phyloP scores from a whole-genome alignment of 2,888 invertebrate species.

The Vandiemenella viatica region DNA sequence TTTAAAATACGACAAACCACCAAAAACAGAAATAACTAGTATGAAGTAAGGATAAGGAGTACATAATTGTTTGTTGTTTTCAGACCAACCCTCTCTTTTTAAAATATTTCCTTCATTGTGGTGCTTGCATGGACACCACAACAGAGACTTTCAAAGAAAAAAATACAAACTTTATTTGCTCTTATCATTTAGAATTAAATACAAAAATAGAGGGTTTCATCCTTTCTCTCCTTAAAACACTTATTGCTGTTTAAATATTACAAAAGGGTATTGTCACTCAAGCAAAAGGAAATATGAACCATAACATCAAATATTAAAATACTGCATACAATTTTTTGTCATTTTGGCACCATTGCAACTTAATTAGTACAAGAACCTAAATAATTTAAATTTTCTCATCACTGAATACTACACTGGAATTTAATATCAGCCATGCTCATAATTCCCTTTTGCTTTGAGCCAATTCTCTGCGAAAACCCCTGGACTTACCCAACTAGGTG shows the following conservation, averaged over 20 bases:
- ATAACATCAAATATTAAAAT: too few species aligned
- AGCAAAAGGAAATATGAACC: slow-evolving; percentile 17
- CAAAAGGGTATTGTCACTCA: slow-evolving; percentile 25
- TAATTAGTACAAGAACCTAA: too few species aligned
- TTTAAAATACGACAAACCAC: slow-evolving; percentile 20
- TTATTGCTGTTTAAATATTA: slow-evolving; percentile 32
- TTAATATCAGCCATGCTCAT: too few species aligned
- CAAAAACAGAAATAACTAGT: slow-evolving; percentile 20
- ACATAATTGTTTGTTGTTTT: slow-evolving; percentile 15
- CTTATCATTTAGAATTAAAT: slow-evolving; percentile 27
- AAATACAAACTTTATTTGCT: slow-evolving; percentile 20
- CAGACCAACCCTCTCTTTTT: slow-evolving; percentile 19
- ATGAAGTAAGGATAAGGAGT: slow-evolving; percentile 18
- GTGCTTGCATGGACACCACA: slow-evolving; percentile 15
- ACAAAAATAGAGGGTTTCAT: slow-evolving; percentile 37
- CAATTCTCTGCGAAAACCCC: slow-evolving; percentile 16
- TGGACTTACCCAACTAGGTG: slow-evolving; percentile 4
- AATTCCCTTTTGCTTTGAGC: slow-evolving; percentile 14
- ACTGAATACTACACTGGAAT: too few species aligned
- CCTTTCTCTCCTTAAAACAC: slow-evolving; percentile 29
- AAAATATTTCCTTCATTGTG: slow-evolving; percentile 13
- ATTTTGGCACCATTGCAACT: too few species aligned
- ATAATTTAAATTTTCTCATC: too few species aligned
- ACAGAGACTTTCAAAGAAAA: slow-evolving; percentile 18
- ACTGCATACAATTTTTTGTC: too few species aligned